Evolutionary conservation across 2,888 invertebrate species (phyloP), one percentile per base, ranked within the genome.

Genomic region (Nephrotoma appendiculata): DNA sequence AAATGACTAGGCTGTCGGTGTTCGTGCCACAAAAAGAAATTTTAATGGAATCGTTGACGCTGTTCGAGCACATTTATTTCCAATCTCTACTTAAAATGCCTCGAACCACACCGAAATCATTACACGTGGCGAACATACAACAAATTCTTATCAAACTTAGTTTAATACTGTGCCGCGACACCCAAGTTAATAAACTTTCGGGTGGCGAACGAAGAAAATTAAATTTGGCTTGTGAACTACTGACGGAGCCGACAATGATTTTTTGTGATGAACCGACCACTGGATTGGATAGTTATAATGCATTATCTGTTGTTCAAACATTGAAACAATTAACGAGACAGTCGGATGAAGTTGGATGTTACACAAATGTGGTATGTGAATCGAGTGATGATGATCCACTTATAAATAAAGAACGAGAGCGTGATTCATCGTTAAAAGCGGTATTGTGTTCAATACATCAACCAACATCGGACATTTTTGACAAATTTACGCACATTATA

Each of bases 241-340:
- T 98, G 86, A 97, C 96, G 86, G 96, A 98, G 90, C 98, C 98
- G 0, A 95, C 95, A 3, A 94, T 98, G 87, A 91, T 98, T 86
- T 98, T 98, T 92, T 98, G 98, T 90, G 98, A 98, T 90, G 98
- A 98, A 90, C 98, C 98, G 0, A 98, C 98, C 0, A 97, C 97
- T 0, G 98, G 98, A 0, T 91, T 98, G 86, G 98, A 98, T 91
- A 97, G 97, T 89, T 98, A 94, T 91, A 97, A 95, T 90, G 98
- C 98, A 0, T 94, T 95, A 88, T 94, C 95, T 15, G 96, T 98
- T 0, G 94, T 97, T 9, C 94, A 94, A 88, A 94, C 95, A 0
- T 92, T 96, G 44, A 92, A 94, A 71, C 93, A 93, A 88, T 92
- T 96, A 45, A 93, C 96, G 9, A 91, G 42, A 15, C 42, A 84